Evolutionary conservation across 2,888 invertebrate species (phyloP).

Genomic region (Tachystola acroxantha): DNA sequence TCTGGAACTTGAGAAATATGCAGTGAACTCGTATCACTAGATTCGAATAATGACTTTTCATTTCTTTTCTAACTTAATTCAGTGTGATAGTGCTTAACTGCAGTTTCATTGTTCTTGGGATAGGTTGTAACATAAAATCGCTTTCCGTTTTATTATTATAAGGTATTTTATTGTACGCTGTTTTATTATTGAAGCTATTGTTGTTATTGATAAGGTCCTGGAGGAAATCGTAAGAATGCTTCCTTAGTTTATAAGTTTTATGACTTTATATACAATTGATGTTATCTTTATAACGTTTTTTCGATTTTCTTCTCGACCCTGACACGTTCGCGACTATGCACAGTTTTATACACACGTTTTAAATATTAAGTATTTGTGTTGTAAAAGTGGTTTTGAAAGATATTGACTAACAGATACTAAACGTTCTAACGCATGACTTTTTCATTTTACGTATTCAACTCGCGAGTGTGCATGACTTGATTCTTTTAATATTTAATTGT

Average conservation of each 20-base stretch:
- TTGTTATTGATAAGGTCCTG: constrained; percentile 40
- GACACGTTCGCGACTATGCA: constrained; percentile 37
- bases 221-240: constrained; percentile 59
- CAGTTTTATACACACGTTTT: constrained; percentile 25
- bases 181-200: constrained; percentile 22
- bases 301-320: constrained; percentile 53
- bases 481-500: constrained; percentile 28
- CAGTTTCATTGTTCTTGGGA: constrained; percentile 45
- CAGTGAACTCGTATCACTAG: constrained; percentile 51
- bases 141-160: constrained; percentile 16
- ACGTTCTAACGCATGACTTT: constrained; percentile 70
- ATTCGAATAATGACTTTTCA: constrained; percentile 14
- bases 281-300: constrained; percentile 51
- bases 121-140: constrained; percentile 14
- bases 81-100: constrained; percentile 55
- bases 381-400: constrained; percentile 49
- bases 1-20: constrained; percentile 38
- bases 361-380: constrained; percentile 25
- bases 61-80: constrained; percentile 14
- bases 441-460: constrained; percentile 56
- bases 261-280: constrained; percentile 43
- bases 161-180: constrained; percentile 27
- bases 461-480: constrained; percentile 71
- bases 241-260: constrained; percentile 45
- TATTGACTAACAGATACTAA: constrained; percentile 75